Conservation (phyloP, 2,888 invertebrate genomes). For the Trichogramma evanescens region DNA sequence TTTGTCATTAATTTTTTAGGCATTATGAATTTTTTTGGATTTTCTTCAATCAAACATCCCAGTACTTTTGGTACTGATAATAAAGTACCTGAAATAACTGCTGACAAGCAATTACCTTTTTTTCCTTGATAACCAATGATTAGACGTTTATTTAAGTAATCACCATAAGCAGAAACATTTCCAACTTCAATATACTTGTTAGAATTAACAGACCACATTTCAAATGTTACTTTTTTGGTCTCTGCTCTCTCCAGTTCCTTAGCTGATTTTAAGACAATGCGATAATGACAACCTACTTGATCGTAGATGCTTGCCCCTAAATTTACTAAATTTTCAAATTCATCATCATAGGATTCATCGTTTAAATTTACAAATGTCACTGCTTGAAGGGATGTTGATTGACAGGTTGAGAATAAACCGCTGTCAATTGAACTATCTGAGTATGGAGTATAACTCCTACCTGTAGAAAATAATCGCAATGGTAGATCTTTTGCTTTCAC, state of each 20-base stretch:
- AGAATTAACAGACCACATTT: conserved; percentile 65
- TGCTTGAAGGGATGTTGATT: conserved; percentile 62
- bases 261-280: conserved; percentile 58
- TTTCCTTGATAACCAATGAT: conserved; percentile 62
- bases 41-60: conserved; percentile 65
- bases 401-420: conserved; percentile 62
- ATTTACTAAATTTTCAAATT: conserved; percentile 55
- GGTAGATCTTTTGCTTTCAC: conserved; percentile 60
- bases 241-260: conserved; percentile 59
- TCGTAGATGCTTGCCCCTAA: conserved; percentile 57
- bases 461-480: conserved; percentile 62
- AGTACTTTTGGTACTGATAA: conserved; percentile 69
- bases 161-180: conserved; percentile 62
- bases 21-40: conserved; percentile 42
- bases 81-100: conserved; percentile 65
- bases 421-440: conserved; percentile 37
- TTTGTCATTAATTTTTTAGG: conserved; percentile 27
- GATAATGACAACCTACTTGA: conserved; percentile 61
- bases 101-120: conserved; percentile 54
- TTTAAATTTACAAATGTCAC: conserved; percentile 50
- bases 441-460: conserved; percentile 61
- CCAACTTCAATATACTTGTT: conserved; percentile 67
- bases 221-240: conserved; percentile 60
- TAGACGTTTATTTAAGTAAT: conserved; percentile 72
- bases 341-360: conserved; percentile 47